A percentile compares a stretch with the other conserved stretches of the same genome.
Conservation (phyloP, 2,888 invertebrate genomes). For the Lasioglossum pauxillum region DNA sequence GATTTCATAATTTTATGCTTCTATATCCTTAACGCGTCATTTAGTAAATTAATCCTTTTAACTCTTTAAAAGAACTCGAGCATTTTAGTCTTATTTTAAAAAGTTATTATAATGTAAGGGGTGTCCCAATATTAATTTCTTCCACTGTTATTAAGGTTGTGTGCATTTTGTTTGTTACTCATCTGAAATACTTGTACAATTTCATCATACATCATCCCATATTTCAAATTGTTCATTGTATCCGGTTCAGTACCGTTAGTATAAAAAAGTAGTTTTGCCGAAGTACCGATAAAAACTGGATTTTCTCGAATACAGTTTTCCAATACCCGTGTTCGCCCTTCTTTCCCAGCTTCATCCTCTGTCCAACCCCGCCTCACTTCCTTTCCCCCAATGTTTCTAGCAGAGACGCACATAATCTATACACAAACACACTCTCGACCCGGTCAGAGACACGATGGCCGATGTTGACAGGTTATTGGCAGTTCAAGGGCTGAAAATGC, state of each 20-base stretch:
- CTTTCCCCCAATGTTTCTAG: conserved; percentile 1
- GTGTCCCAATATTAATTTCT: no score
- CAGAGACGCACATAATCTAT: conserved; percentile 47
- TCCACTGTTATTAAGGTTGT: background rate
- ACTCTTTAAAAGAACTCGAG: no score
- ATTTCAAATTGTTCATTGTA: background rate
- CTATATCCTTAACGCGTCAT: background rate
- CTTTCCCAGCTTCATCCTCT: conserved; percentile 27
- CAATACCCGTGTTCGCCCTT: conserved; percentile 17
- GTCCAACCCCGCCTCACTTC: background rate
- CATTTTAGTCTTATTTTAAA: no score
- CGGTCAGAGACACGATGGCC: conserved; percentile 51
- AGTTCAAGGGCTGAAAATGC: conserved; percentile 76
- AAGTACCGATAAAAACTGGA: background rate
- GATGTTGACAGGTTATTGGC: conserved; percentile 77
- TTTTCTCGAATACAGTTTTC: conserved; percentile 37
- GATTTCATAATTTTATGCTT: no score
- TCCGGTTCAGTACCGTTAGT: background rate
- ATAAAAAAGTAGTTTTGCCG: conserved; percentile 20
- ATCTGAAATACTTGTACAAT: background rate
- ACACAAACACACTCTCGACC: conserved; percentile 32
- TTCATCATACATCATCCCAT: background rate
- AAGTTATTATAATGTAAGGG: no score
- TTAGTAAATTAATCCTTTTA: background rate
- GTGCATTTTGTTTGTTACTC: background rate